Conservation (phyloP, 2,797 vertebrate species). For the Uromys caudimaculatus region DNA sequence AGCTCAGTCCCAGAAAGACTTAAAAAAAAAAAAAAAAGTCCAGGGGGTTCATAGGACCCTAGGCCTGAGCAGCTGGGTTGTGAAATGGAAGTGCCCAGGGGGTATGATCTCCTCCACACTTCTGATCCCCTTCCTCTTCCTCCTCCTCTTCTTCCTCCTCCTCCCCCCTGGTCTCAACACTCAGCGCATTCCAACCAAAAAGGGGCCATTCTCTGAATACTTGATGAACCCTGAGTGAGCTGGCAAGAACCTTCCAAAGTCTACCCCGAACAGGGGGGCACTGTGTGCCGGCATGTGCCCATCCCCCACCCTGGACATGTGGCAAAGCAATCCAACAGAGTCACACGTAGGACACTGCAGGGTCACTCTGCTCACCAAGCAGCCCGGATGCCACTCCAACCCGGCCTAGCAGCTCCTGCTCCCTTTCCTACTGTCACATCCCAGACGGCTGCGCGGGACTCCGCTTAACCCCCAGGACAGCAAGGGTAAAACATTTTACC, state of each 20-base stretch:
- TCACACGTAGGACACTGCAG: fast-evolving
- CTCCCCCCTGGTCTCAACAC: neutral
- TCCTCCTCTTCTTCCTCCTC: too few relatives aligned
- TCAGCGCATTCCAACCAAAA: neutral
- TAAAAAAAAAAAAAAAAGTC: neutral
- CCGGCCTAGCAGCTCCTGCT: neutral
- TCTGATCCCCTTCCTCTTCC: fast-evolving
- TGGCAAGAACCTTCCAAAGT: neutral
- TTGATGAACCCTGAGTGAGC: fast-evolving
- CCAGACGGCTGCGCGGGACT: neutral
- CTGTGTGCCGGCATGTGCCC: fast-evolving
- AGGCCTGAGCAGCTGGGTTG: neutral
- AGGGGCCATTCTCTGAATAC: neutral
- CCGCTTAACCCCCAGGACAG: neutral
- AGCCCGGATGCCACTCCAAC: neutral
- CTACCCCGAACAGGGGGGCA: fast-evolving
- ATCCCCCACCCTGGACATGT: neutral
- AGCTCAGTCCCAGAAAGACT: neutral
- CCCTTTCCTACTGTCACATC: neutral
- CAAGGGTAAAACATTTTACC: neutral
- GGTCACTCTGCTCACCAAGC: neutral
- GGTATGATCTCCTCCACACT: neutral
- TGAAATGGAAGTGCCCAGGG: neutral
- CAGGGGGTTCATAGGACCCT: neutral
- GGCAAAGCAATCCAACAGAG: neutral